Evolutionary conservation across 2,113 vertebrate species (phyloP).

Genomic region (Phrynosoma platyrhinos): DNA sequence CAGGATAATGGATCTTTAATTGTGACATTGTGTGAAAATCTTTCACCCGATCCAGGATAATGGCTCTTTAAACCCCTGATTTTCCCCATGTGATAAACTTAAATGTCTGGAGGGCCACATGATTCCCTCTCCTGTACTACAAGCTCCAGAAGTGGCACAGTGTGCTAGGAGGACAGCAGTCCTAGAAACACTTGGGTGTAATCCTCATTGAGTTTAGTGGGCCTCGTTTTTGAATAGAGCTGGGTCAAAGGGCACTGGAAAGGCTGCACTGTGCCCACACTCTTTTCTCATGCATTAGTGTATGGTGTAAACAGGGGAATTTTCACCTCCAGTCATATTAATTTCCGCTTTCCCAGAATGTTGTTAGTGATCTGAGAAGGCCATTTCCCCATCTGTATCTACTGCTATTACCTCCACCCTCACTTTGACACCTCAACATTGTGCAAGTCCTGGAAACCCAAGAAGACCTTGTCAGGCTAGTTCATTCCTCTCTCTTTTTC

Average conservation of each 20-base stretch:
- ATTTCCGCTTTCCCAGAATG: neutral
- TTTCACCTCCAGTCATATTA: neutral
- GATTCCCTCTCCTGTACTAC: no score
- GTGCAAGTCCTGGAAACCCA: neutral
- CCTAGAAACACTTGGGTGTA: neutral
- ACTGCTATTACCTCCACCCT: no score
- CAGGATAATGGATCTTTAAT: no score
- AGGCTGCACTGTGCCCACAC: neutral
- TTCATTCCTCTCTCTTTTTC: no score
- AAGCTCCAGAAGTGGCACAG: no score
- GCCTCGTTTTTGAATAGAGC: neutral
- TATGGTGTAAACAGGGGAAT: neutral
- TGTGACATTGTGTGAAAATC: no score
- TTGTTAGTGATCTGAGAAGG: neutral
- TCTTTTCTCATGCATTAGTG: neutral
- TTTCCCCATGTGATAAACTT: no score
- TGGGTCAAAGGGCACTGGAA: neutral
- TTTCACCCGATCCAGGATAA: no score
- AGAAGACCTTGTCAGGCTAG: neutral
- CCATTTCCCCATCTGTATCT: neutral
- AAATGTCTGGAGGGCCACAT: no score
- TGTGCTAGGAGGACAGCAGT: neutral
- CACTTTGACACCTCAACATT: no score
- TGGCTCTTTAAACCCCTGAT: no score
- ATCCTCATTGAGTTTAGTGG: neutral